These are phyloP conservation scores for Mesochorus sp. DNA, from an alignment of 2,888 invertebrate genomes.

Conservation along the genomic window DNA sequence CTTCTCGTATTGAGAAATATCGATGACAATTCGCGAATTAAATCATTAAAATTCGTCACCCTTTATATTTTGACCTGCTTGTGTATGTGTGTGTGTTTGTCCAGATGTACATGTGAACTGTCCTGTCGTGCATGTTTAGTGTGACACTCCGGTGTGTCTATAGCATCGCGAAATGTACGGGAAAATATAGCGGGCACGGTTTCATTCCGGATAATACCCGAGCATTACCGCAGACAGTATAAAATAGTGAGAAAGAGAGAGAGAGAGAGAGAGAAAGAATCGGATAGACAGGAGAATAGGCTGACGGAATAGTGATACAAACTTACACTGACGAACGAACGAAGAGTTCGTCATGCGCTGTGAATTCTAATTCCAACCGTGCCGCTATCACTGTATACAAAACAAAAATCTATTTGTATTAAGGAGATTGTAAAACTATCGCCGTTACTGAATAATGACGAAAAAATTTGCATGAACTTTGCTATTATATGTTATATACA, in stretches of 20 bases:
- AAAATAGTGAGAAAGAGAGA: not conserved
- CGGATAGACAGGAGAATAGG: not conserved
- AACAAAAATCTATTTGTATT: too few species aligned
- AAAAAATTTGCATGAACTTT: too few species aligned
- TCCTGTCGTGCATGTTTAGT: not conserved
- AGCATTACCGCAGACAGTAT: constrained; percentile 33
- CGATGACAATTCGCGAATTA: too few species aligned
- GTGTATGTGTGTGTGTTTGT: constrained; percentile 7
- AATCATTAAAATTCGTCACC: not conserved
- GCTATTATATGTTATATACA: too few species aligned
- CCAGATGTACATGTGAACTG: constrained; percentile 9
- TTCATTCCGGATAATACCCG: constrained; percentile 36
- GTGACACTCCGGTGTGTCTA: constrained; percentile 23
- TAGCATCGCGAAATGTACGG: constrained; percentile 25
- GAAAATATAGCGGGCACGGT: constrained; percentile 27
- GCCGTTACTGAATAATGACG: too few species aligned
- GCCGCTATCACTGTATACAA: constrained; percentile 10
- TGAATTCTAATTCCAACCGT: constrained; percentile 13
- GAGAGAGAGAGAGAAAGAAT: not conserved
- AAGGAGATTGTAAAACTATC: too few species aligned
- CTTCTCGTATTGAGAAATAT: too few species aligned
- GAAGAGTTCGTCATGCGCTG: constrained; percentile 27
- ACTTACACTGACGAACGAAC: constrained; percentile 14
- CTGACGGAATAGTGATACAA: not conserved
- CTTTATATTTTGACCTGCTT: too few species aligned